Evolutionary conservation across 2,797 vertebrate genomes (phyloP).

Genomic region (Halcyon smyrnensis): DNA sequence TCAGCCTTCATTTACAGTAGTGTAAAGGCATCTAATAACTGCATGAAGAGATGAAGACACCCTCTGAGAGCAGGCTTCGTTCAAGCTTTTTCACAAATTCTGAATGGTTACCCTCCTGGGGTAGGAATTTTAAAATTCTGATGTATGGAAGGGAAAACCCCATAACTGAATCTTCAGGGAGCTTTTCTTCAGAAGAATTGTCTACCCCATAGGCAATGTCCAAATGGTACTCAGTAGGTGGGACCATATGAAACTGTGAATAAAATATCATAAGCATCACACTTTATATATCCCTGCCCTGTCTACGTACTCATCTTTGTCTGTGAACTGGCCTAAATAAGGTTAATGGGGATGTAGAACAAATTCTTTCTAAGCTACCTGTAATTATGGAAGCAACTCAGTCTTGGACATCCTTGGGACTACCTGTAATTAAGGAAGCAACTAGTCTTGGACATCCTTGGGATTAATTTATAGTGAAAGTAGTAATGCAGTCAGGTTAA

Average conservation of each 20-base stretch:
- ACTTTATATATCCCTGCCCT: neutral
- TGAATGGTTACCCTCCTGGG: neutral
- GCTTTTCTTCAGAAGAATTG: neutral
- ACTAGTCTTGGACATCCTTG: neutral
- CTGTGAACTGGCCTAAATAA: neutral
- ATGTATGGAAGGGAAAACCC: neutral
- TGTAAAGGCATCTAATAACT: neutral
- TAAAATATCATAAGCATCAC: neutral
- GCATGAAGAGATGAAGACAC: neutral
- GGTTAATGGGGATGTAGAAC: neutral
- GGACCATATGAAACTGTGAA: neutral
- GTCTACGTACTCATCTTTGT: neutral
- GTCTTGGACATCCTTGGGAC: neutral
- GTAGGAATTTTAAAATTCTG: neutral
- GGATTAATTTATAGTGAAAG: neutral
- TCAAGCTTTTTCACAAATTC: neutral
- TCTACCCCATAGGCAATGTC: neutral
- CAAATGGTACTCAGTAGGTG: neutral
- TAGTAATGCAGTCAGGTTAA: neutral
- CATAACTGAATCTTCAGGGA: neutral
- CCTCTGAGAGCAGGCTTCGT: neutral
- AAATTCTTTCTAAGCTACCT: neutral
- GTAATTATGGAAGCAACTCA: neutral
- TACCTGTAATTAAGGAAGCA: neutral
- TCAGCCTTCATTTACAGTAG: neutral